Conservation (phyloP, 2,797 vertebrate genomes). For the Merluccius polli region DNA sequence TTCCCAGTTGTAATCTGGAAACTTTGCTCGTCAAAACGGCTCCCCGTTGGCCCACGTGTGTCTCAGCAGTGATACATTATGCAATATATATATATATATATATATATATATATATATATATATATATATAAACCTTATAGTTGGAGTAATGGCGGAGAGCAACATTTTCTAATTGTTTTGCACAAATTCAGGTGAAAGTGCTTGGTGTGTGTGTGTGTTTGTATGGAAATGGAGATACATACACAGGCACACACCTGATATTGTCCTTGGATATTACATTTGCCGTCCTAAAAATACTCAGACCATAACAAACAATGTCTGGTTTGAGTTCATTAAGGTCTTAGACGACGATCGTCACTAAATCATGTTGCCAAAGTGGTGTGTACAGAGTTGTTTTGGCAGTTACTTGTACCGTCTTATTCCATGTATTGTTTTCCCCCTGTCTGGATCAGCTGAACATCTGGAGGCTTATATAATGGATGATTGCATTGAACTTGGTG, state of each 20-base stretch:
- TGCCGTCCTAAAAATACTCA: neutral
- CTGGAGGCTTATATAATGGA: slow-evolving; percentile 22
- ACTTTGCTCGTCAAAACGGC: neutral
- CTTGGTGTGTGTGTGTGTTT: neutral
- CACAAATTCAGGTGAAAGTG: slow-evolving; percentile 2
- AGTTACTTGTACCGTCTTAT: neutral
- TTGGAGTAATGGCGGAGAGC: neutral
- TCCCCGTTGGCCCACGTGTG: neutral
- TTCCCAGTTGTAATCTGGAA: neutral
- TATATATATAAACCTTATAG: neutral
- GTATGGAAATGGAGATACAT: neutral
- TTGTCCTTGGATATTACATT: neutral
- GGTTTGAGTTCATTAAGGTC: no score
- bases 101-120: no score
- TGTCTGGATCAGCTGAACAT: slow-evolving; percentile 16
- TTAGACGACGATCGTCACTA: neutral
- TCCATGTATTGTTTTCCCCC: neutral
- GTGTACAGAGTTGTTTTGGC: no score
- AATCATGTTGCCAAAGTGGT: neutral
- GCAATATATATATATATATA: neutral
- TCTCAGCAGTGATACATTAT: neutral
- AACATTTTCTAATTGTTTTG: neutral
- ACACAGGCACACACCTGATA: neutral
- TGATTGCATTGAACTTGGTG: slow-evolving; percentile 10
- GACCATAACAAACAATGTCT: no score